Evolutionary conservation across 2,888 invertebrate species (phyloP).

Genomic region (Aplocera efformata): DNA sequence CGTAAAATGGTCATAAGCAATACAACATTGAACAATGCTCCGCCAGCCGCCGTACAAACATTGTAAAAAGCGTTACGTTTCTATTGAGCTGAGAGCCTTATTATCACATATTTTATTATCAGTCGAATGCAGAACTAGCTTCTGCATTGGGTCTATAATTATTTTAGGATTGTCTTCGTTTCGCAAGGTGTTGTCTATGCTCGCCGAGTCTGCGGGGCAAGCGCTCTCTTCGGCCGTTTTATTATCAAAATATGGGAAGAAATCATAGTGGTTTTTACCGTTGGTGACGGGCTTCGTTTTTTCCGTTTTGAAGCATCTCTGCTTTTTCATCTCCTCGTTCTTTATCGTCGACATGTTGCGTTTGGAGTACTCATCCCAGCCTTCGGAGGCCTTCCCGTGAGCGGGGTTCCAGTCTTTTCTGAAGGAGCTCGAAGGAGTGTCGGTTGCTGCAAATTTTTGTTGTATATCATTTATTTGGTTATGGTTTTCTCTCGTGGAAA

Average conservation of each 20-base stretch:
- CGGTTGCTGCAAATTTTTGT: slow-evolving; percentile 60
- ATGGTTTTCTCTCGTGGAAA: slow-evolving; percentile 71
- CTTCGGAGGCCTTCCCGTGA: slow-evolving; percentile 52
- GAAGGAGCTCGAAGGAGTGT: slow-evolving; percentile 69
- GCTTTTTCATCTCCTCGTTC: slow-evolving; percentile 52
- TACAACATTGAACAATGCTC: slow-evolving; percentile 43
- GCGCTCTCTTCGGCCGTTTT: slow-evolving; percentile 46
- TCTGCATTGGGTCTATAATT: slow-evolving; percentile 77
- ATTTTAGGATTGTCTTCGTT: slow-evolving; percentile 68
- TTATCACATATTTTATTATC: slow-evolving; percentile 79
- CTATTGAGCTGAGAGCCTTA: slow-evolving; percentile 74
- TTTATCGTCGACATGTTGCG: slow-evolving; percentile 63
- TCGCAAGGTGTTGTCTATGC: slow-evolving; percentile 28
- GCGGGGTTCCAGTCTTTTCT: slow-evolving; percentile 63
- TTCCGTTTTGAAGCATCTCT: slow-evolving; percentile 49
- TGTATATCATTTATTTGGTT: slow-evolving; percentile 75
- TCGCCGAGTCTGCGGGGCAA: slow-evolving; percentile 15
- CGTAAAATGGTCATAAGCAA: slow-evolving; percentile 45
- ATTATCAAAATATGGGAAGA: slow-evolving; percentile 74
- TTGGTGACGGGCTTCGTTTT: slow-evolving; percentile 55
- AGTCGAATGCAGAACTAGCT: slow-evolving; percentile 76
- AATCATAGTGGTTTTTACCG: slow-evolving; percentile 67
- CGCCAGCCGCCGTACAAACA: slow-evolving; percentile 54
- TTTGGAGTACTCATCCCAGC: slow-evolving; percentile 71
- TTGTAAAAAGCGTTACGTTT: slow-evolving; percentile 62